A percentile compares a stretch with the other conserved stretches of the same genome.
phyloP scores from a whole-genome alignment of 64 coral and sea anemone genomes.

The Catalaphyllia jardinei region DNA sequence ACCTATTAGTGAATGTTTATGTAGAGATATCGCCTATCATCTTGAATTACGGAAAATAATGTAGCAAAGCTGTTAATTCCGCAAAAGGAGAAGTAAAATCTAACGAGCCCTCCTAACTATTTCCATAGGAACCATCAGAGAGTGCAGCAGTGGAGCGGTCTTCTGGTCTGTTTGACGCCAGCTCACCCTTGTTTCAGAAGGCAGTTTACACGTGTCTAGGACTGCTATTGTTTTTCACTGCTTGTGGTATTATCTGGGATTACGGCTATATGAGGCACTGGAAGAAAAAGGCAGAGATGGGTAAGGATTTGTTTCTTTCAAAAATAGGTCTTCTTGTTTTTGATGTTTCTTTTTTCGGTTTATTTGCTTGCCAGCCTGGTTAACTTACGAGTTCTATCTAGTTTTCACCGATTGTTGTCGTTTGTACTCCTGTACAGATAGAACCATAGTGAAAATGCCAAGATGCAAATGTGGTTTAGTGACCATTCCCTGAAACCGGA shows the following conservation, averaged over 20 bases:
- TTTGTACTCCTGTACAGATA: too few species aligned
- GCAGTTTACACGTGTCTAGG: conserved; percentile 72
- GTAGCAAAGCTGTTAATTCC: background rate
- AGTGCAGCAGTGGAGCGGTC: conserved; percentile 92
- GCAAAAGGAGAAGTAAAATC: background rate
- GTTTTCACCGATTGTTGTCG: too few species aligned
- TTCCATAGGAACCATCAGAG: conserved; percentile 75
- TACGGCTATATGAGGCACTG: conserved; percentile 95
- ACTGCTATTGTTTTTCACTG: conserved; percentile 72
- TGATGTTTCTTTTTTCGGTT: too few species aligned
- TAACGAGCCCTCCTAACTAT: background rate
- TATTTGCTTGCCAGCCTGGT: too few species aligned
- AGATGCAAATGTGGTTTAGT: too few species aligned
- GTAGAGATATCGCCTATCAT: too few species aligned
- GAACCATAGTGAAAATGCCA: too few species aligned
- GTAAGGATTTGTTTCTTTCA: conserved; percentile 12
- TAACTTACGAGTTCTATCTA: too few species aligned
- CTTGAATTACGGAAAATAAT: background rate
- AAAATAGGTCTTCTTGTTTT: too few species aligned
- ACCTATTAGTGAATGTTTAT: too few species aligned
- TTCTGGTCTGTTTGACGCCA: conserved; percentile 85
- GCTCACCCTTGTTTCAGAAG: conserved; percentile 60
- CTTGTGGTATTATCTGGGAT: conserved; percentile 91
- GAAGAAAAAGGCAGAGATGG: conserved; percentile 83
- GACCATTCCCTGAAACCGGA: too few species aligned